Conservation (phyloP, 2,888 invertebrate genomes). For the Neoitamus cyanurus region DNA sequence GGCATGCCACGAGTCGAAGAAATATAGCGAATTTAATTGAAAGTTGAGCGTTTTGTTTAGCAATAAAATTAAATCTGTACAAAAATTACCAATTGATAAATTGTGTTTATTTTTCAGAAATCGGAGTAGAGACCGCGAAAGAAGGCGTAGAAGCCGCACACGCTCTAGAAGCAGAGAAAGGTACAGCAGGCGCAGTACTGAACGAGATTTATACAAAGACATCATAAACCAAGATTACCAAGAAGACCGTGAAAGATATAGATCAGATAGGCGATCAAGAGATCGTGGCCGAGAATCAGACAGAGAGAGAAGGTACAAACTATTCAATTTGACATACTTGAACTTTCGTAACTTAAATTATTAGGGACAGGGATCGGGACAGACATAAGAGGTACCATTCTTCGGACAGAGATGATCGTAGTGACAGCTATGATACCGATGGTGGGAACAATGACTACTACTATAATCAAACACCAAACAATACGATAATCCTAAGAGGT, state of each 20-base stretch:
- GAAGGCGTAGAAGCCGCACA: constrained; percentile 59
- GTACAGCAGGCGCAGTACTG: constrained; percentile 56
- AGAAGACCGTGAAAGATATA: constrained; percentile 57
- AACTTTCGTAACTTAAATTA: neutral
- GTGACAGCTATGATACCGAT: constrained; percentile 61
- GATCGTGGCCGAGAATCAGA: constrained; percentile 52
- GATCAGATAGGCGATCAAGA: constrained; percentile 51
- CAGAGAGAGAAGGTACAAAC: constrained; percentile 54
- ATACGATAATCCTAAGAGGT: constrained; percentile 81
- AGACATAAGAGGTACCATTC: constrained; percentile 53
- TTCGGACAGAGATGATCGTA: constrained; percentile 58
- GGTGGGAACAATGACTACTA: constrained; percentile 67
- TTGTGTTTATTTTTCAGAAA: neutral
- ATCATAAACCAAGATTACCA: constrained; percentile 64
- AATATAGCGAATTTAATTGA: too few relatives aligned
- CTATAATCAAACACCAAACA: constrained; percentile 72
- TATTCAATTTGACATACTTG: neutral
- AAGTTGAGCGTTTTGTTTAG: too few relatives aligned
- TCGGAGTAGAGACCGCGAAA: constrained; percentile 62
- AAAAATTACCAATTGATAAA: neutral
- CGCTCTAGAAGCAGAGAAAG: constrained; percentile 65
- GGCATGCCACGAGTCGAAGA: too few relatives aligned
- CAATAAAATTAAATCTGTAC: too few relatives aligned
- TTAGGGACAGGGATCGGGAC: constrained; percentile 44
- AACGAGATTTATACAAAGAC: constrained; percentile 64